Conservation (phyloP, 2,888 invertebrate genomes). For the Cryptocheilus praepositus region DNA sequence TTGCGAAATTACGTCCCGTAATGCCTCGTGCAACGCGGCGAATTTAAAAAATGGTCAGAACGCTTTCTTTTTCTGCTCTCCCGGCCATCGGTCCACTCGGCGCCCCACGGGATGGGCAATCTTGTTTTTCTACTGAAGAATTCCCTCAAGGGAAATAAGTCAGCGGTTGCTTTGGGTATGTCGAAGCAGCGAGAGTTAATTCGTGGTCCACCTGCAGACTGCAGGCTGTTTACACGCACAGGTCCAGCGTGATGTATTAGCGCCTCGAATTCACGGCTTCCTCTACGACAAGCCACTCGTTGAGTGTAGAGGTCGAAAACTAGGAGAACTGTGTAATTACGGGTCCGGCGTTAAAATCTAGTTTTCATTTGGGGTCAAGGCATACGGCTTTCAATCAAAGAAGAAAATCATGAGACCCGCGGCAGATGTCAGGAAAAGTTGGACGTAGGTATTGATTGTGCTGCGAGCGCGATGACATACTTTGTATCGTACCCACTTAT, state of each 20-base stretch:
- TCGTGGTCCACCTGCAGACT: conserved; percentile 45
- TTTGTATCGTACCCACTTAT: no score
- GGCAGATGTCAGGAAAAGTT: no score
- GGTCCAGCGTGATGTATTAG: conserved; percentile 52
- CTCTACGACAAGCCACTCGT: conserved; percentile 52
- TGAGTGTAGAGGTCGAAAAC: not conserved
- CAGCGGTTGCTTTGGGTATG: conserved; percentile 36
- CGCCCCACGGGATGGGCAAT: conserved; percentile 22
- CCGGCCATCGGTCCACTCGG: not conserved
- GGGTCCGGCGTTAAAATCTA: no score
- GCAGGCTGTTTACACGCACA: conserved; percentile 60
- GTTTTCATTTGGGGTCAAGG: no score
- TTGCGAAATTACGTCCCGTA: no score
- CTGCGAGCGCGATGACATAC: no score
- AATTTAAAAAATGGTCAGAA: no score
- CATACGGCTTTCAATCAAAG: no score
- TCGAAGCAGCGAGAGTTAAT: conserved; percentile 48
- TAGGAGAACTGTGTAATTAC: no score
- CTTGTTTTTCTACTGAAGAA: conserved; percentile 34
- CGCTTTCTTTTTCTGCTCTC: conserved; percentile 16
- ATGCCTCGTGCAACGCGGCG: no score
- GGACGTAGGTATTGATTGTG: no score
- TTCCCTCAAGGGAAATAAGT: conserved; percentile 36
- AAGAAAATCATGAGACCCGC: no score
- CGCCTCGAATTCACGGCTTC: conserved; percentile 53